Evolutionary conservation across 2,113 vertebrate species (phyloP).

Genomic region (Eudyptes chrysolophus): DNA sequence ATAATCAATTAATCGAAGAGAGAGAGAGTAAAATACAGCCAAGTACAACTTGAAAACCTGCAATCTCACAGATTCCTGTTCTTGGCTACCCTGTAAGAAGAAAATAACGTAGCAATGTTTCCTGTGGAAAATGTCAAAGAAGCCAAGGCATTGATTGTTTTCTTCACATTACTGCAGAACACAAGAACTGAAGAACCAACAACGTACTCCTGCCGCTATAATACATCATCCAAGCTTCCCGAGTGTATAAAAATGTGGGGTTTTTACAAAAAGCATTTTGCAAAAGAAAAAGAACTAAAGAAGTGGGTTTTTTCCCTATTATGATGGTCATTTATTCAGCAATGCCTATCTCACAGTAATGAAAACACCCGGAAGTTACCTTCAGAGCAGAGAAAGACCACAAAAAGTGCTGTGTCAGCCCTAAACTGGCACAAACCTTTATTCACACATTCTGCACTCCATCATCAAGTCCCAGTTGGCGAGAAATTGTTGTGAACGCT

Average conservation of each 20-base stretch:
- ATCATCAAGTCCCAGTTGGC: not conserved
- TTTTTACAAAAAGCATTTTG: not conserved
- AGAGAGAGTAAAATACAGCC: not conserved
- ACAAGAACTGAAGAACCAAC: not conserved
- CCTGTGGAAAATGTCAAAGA: constrained; percentile 13
- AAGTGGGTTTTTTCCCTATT: accelerated
- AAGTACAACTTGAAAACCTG: constrained; percentile 22
- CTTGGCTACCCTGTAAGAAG: not conserved
- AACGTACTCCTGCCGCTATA: not conserved
- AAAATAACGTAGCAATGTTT: not conserved
- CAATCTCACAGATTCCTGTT: constrained; percentile 3
- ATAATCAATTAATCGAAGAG: constrained; percentile 35
- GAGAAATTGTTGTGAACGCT: not conserved
- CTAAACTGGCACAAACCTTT: not conserved
- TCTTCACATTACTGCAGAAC: constrained; percentile 3
- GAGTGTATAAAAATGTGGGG: not conserved
- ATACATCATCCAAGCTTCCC: not conserved
- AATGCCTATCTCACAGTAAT: not conserved
- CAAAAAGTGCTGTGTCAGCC: not conserved
- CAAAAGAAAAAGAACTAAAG: not conserved
- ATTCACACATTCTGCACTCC: not conserved
- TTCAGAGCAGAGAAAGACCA: not conserved
- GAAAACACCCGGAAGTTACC: not conserved
- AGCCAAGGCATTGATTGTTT: not conserved
- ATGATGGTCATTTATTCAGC: not conserved